Evolutionary conservation across 2,888 invertebrate species (phyloP).

Genomic region (Drosophila tripunctata): DNA sequence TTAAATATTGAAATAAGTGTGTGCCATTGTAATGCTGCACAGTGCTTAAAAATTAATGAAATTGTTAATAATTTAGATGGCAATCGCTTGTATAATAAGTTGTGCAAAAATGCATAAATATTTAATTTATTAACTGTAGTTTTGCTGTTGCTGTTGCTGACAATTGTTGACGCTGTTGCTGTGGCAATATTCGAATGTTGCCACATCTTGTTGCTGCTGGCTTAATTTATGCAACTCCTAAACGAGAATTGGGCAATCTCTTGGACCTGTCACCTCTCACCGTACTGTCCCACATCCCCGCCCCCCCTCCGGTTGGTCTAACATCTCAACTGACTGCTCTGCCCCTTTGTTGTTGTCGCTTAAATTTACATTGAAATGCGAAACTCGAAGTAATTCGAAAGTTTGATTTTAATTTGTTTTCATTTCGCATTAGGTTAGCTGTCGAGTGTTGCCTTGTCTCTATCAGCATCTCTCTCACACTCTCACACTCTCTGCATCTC

Average conservation of each 20-base stretch:
- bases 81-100: not conserved
- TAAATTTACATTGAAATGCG: slow-evolving; percentile 80
- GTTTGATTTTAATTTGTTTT: slow-evolving; percentile 82
- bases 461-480: not conserved
- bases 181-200: slow-evolving; percentile 21
- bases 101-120: not conserved
- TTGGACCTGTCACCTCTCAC: slow-evolving; percentile 3
- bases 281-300: not conserved
- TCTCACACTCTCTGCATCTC: not conserved
- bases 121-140: slow-evolving; percentile 7
- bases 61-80: slow-evolving; percentile 15
- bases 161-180: not conserved
- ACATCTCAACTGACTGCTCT: too few species aligned
- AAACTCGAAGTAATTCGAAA: slow-evolving; percentile 81
- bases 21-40: not conserved
- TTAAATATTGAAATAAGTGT: slow-evolving; percentile 2
- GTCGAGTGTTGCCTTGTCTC: slow-evolving; percentile 15
- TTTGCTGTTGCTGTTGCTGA: too few species aligned
- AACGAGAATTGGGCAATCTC: slow-evolving; percentile 30
- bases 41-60: slow-evolving; percentile 1
- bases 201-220: slow-evolving; percentile 16
- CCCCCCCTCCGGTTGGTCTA: not conserved
- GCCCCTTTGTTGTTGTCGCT: slow-evolving; percentile 69
- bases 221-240: slow-evolving; percentile 66
- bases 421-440: slow-evolving; percentile 80